Percentiles rank a stretch among this genome's conserved stretches.
Evolutionary conservation across 1,140 invertebrate genomes (phyloP).

Genomic region (Battus philenor): DNA sequence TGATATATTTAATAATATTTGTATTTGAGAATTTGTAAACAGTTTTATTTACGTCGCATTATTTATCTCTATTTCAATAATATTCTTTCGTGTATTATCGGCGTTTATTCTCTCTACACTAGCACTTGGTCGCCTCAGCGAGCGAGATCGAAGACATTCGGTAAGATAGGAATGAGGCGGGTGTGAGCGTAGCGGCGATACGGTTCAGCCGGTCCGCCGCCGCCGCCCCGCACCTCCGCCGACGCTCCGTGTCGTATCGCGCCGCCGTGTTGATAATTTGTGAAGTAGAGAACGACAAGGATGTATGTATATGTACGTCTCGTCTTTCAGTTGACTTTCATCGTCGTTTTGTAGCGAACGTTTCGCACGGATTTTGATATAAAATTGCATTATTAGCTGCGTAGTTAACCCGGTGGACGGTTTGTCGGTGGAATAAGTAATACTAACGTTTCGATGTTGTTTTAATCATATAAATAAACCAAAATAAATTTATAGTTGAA

Average conservation of each 20-base stretch:
- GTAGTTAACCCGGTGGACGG: constrained; percentile 60
- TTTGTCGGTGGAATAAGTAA: constrained; percentile 26
- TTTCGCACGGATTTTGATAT: constrained; percentile 67
- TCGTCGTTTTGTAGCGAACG: constrained; percentile 72
- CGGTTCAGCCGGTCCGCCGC: constrained; percentile 38
- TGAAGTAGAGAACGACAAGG: constrained; percentile 64
- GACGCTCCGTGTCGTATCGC: constrained; percentile 49
- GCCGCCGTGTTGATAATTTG: constrained; percentile 68
- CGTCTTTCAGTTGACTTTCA: constrained; percentile 75
- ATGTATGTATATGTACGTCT: constrained; percentile 71
- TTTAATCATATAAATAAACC: too few relatives aligned
- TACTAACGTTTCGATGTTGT: constrained; percentile 25
- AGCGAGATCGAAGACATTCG: constrained; percentile 55
- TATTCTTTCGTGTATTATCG: constrained; percentile 44
- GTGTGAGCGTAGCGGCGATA: constrained; percentile 60
- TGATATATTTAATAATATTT: too few relatives aligned
- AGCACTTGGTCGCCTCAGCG: constrained; percentile 39
- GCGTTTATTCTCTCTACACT: constrained; percentile 38
- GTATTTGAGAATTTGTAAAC: too few relatives aligned
- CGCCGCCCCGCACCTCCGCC: constrained; percentile 33
- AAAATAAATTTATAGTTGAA: constrained; percentile 19
- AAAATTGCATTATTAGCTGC: constrained; percentile 67
- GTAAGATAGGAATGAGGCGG: constrained; percentile 39
- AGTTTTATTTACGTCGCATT: constrained; percentile 16
- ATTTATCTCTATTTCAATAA: constrained; percentile 36